Conservation (phyloP, 2,797 vertebrate genomes). For the Bovichtus variegatus region DNA sequence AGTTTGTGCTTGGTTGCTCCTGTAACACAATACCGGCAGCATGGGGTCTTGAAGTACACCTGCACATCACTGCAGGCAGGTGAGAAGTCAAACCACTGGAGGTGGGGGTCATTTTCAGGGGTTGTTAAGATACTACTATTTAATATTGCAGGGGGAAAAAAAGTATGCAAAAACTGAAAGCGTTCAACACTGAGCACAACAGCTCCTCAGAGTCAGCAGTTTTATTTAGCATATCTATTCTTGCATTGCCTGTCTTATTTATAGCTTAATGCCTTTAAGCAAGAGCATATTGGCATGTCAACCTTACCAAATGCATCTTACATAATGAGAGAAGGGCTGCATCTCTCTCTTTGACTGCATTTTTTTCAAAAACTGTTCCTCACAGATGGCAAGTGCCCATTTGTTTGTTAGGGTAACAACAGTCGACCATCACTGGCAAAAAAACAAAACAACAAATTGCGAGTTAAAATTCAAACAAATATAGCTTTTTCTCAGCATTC, state of each 20-base stretch:
- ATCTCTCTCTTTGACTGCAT: constrained; percentile 1
- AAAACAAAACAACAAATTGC: too few species aligned
- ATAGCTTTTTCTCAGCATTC: background rate
- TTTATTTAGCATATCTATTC: background rate
- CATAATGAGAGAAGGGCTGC: background rate
- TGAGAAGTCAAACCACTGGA: background rate
- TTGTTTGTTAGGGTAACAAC: constrained; percentile 15
- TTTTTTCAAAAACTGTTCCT: constrained; percentile 8
- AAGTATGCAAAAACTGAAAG: background rate
- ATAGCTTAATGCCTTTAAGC: constrained; percentile 12
- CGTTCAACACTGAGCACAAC: background rate
- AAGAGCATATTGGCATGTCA: constrained; percentile 7
- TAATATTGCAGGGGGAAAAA: background rate
- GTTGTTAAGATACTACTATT: background rate
- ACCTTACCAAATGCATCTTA: background rate
- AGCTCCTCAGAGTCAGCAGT: background rate
- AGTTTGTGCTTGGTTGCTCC: too few species aligned
- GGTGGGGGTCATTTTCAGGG: background rate
- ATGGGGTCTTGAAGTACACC: background rate
- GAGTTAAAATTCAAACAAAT: background rate
- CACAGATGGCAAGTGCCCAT: constrained; percentile 24
- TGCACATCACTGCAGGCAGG: background rate
- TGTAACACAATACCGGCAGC: too few species aligned
- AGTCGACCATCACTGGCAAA: background rate
- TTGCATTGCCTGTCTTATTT: background rate